Percentiles rank a stretch among this genome's conserved stretches.
Evolutionary conservation across 2,888 invertebrate genomes (phyloP).

Genomic region (Busseola fusca): DNA sequence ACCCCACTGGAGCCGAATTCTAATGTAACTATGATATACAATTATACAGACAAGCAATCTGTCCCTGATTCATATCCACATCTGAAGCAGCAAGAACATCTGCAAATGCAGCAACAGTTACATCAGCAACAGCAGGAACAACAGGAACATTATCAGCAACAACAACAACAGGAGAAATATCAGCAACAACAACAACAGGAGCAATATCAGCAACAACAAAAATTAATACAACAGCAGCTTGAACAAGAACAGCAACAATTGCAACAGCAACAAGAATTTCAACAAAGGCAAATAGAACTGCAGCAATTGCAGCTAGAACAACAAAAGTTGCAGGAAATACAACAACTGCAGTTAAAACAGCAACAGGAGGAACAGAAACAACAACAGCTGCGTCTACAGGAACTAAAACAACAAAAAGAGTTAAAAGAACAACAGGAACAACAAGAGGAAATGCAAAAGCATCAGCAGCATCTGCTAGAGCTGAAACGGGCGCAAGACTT

Average conservation of each 20-base stretch:
- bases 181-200: constrained; percentile 33
- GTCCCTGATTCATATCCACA: constrained; percentile 49
- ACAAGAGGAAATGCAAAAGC: constrained; percentile 53
- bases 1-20: constrained; percentile 53
- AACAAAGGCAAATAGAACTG: constrained; percentile 28
- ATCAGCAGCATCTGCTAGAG: constrained; percentile 50
- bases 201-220: constrained; percentile 29
- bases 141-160: constrained; percentile 9
- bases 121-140: constrained; percentile 25
- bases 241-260: constrained; percentile 41
- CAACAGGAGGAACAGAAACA: constrained; percentile 37
- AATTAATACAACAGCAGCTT: constrained; percentile 21
- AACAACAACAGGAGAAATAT: constrained; percentile 2
- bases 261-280: constrained; percentile 19
- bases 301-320: constrained; percentile 22
- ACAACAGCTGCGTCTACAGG: constrained; percentile 20
- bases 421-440: constrained; percentile 41
- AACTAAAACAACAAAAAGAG: constrained; percentile 40
- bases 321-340: constrained; percentile 25
- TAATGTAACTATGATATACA: constrained; percentile 60
- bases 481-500: constrained; percentile 44
- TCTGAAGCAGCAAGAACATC: constrained; percentile 35
- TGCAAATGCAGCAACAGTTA: constrained; percentile 32
- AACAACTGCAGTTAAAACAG: constrained; percentile 34
- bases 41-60: constrained; percentile 59